Conservation (phyloP, 64 coral and sea anemone genomes). For the Pocillopora damicornis region DNA sequence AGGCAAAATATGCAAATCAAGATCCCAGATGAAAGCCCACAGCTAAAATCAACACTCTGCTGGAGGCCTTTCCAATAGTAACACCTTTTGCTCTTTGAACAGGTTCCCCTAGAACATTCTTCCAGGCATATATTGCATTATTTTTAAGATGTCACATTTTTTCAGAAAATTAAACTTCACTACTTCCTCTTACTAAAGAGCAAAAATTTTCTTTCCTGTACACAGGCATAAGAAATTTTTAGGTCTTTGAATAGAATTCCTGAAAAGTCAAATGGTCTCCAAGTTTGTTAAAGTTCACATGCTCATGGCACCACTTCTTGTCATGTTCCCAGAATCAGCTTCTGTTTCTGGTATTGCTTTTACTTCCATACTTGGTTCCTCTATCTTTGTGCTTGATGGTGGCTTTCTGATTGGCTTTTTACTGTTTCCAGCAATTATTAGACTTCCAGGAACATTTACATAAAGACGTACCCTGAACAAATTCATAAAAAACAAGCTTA, state of each 20-base stretch:
- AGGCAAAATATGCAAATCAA: too few species aligned
- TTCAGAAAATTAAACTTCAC: too few species aligned
- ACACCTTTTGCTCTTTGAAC: too few species aligned
- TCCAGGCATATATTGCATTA: too few species aligned
- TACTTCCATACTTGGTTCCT: slow-evolving; percentile 21
- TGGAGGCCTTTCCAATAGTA: too few species aligned
- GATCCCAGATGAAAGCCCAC: too few species aligned
- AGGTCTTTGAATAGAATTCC: neutral
- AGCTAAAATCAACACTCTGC: too few species aligned
- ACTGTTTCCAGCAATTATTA: slow-evolving; percentile 50
- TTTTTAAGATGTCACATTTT: too few species aligned
- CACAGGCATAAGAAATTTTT: neutral
- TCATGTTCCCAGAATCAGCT: neutral
- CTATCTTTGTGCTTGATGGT: slow-evolving; percentile 49
- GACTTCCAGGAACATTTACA: slow-evolving; percentile 64
- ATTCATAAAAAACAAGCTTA: neutral
- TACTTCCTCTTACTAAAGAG: too few species aligned
- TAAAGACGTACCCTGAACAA: slow-evolving; percentile 52
- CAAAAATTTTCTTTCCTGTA: too few species aligned
- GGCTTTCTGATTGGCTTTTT: slow-evolving; percentile 58
- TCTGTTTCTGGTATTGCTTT: slow-evolving; percentile 18
- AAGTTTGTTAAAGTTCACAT: neutral
- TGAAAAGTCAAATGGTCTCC: neutral
- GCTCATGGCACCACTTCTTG: slow-evolving; percentile 27
- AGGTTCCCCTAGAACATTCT: too few species aligned